phyloP scores from a whole-genome alignment of 1,140 invertebrate genomes.

The Epicauta chinensis region DNA sequence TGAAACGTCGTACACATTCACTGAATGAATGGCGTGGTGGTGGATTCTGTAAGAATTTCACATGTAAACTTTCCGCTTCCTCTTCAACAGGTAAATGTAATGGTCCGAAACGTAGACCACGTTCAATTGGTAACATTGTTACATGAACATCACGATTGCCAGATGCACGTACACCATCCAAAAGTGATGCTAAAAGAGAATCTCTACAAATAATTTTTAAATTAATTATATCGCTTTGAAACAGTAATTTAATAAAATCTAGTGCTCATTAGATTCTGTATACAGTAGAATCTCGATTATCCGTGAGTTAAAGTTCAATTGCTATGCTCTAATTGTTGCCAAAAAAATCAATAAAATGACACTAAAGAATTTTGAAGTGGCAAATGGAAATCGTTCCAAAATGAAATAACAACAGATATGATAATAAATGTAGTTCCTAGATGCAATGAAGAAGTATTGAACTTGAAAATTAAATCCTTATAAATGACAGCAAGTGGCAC shows the following conservation, averaged over 20 bases:
- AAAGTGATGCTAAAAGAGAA: conserved; percentile 85
- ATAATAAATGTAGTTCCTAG: too few species aligned
- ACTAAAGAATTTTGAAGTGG: too few species aligned
- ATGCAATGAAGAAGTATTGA: too few species aligned
- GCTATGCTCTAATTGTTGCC: too few species aligned
- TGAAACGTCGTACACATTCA: conserved; percentile 87
- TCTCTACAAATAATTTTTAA: conserved; percentile 64
- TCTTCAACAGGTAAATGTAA: conserved; percentile 85
- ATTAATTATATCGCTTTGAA: background rate
- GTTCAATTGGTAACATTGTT: conserved; percentile 72
- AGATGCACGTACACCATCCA: conserved; percentile 93
- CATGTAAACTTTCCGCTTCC: conserved; percentile 85
- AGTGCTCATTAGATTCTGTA: too few species aligned
- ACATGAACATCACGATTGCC: conserved; percentile 98
- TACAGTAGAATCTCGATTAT: too few species aligned
- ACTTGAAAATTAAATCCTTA: too few species aligned
- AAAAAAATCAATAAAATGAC: too few species aligned
- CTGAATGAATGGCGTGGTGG: conserved; percentile 46
- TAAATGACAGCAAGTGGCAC: too few species aligned
- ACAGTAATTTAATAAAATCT: conserved; percentile 5
- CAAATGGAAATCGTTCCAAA: too few species aligned
- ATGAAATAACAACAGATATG: too few species aligned
- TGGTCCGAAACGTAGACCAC: conserved; percentile 84
- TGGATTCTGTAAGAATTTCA: conserved; percentile 73
- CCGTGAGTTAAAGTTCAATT: too few species aligned